Base-by-base conservation (phyloP, 1,140 invertebrate genomes). In the Drosophila rufa region DNA sequence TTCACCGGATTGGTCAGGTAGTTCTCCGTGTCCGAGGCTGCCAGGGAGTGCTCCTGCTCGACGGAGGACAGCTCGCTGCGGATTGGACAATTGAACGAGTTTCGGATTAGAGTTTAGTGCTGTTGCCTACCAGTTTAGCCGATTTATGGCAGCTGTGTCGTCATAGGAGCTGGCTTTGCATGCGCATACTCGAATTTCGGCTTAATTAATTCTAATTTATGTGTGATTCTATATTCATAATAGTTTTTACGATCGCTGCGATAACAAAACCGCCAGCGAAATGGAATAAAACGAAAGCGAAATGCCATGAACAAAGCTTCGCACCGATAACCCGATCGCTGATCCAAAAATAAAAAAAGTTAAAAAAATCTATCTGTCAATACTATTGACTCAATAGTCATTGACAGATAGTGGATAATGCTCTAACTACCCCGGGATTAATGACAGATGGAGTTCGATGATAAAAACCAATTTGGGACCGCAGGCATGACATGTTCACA, bases 1-100 rank as follows among this genome's bases (percentile, higher is more conserved):
- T 99, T 99, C 66, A 99, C 96, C 1, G 99, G 99, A 94, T 99
- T 99, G 8, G 96, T 96, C 47, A 99, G 93, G 92, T 98, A 98
- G 73, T 95, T 95, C 53, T 97, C 96, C 17, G 96, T 95, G 89
- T 98, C 96, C 51, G 94, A 93, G 71, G 95, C 95, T 0, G 97
- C 97, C 86, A 94, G 94, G 30, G 95, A 93, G 92, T 98, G 97
- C 91, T 98, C 96, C 45, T 93, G 92, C 78, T 95, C 94, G 69
- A 96, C 96, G 79, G 95, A 93, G 67, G 94, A 93, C 43, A 95
- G 93, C 84, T 96, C 95, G 75, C 96, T 96, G 77, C 40, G 43
- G 11, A 74, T 74, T 75, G 19, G 40, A 3, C 7, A 11, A 33
- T 33, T 59, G 50, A 75, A 79, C 77, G 76, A 64, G 77, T 87